These are phyloP conservation scores for Ochropleura leucogaster DNA, from an alignment of 2,888 invertebrate genomes.

Conservation along the genomic window DNA sequence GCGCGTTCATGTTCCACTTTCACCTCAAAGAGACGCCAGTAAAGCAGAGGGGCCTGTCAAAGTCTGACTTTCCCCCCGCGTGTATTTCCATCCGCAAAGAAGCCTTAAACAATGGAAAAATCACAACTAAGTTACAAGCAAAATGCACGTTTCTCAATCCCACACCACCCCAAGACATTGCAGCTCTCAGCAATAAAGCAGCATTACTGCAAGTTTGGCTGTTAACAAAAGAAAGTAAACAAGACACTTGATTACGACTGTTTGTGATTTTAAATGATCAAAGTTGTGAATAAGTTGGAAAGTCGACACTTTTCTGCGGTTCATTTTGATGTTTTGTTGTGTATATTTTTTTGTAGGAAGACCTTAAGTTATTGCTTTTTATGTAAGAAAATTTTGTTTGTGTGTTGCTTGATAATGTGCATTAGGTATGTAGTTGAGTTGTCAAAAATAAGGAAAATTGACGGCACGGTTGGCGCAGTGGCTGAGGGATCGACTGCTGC, in stretches of 20 bases:
- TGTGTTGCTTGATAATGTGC: background rate
- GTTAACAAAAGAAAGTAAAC: conserved; percentile 56
- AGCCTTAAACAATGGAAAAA: no score
- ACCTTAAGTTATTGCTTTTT: background rate
- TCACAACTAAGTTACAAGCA: background rate
- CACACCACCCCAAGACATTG: conserved; percentile 19
- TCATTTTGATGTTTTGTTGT: conserved; percentile 9
- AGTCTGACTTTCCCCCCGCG: no score
- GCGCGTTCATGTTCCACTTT: no score
- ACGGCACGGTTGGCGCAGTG: no score
- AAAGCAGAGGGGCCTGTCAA: no score
- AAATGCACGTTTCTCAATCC: conserved; percentile 37
- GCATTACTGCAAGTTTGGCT: conserved; percentile 53
- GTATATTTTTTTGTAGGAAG: background rate
- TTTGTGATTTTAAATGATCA: conserved; percentile 68
- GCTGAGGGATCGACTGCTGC: no score
- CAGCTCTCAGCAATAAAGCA: conserved; percentile 45
- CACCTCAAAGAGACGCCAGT: no score
- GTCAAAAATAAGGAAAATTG: background rate
- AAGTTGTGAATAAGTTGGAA: conserved; percentile 69
- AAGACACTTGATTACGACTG: conserved; percentile 59
- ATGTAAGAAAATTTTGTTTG: background rate
- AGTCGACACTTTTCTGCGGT: conserved; percentile 62
- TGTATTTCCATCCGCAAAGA: no score
- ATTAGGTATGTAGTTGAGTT: background rate